Conservation (phyloP, 2,113 vertebrate genomes). For the human region GRCh38 chr12:9554501-9555000, state of each 20-base stretch:
- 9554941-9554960: neutral
- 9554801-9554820: neutral
- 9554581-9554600: conserved; percentile 89
- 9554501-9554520: conserved; percentile 59
- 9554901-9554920: neutral
- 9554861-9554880: neutral
- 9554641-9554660: conserved; percentile 90
- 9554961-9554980: neutral
- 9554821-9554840: neutral
- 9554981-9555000: conserved; percentile 74
- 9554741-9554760: conserved; percentile 80
- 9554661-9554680: conserved; percentile 87
- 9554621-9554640: conserved; percentile 80
- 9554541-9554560: conserved; percentile 87
- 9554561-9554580: conserved; percentile 93
- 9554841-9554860: neutral
- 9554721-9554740: conserved; percentile 84
- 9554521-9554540: conserved; percentile 69
- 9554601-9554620: conserved; percentile 89
- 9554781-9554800: neutral
- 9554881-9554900: neutral
- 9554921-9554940: neutral
- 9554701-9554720: conserved; percentile 87
- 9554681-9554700: conserved; percentile 89
- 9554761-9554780: neutral